Evolutionary conservation across 2,113 vertebrate species (phyloP), one percentile per base, ranked within the genome.

Genomic region (Tragelaphus strepsiceros): DNA sequence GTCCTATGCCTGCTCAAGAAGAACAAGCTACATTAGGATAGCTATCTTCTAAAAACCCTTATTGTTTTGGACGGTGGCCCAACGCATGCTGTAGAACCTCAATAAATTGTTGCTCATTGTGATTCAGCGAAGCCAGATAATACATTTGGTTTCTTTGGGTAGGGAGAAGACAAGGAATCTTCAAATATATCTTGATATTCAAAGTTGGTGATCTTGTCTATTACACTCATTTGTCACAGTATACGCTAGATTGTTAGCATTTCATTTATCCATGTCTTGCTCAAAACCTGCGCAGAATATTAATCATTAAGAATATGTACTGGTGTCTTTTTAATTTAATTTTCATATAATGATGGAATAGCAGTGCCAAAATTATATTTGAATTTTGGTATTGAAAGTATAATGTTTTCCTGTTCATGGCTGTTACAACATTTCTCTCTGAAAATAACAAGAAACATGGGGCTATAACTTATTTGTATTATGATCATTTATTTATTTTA

Each of bases 311-410:
- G 82, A 67, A 59, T 80, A 19, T 54, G 80, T 54, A n/a, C 49
- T n/a, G 24, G 17, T 49, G 11, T 43, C 28, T 56, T 71, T 56
- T 61, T 53, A 53, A 16, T 71, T 77, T 84, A 59, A 54, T 86
- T 89, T 94, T 94, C 35, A 49, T 13, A 3, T 94, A 56, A 3
- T 32, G 54, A 43, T 95, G 24, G 88, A 96, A 16, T 71, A 96
- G 12, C 14, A 54, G 15, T 92, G 88, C n/a, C 88, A 94, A 93
- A 94, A 91, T 14, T 64, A 35, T 59, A 62, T 96, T 82, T 82
- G 22, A 89, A 92, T 92, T 92, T 96, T 97, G 43, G 11, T 32
- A 78, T 93, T 83, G 15, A 94, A 95, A 88, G 15, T 88, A 62
- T 88, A 80, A 56, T 16, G 24, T 59, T 94, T 86, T 95, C 56